Evolutionary conservation across 2,797 vertebrate species (phyloP).

Genomic region (Streptopelia turtur): DNA sequence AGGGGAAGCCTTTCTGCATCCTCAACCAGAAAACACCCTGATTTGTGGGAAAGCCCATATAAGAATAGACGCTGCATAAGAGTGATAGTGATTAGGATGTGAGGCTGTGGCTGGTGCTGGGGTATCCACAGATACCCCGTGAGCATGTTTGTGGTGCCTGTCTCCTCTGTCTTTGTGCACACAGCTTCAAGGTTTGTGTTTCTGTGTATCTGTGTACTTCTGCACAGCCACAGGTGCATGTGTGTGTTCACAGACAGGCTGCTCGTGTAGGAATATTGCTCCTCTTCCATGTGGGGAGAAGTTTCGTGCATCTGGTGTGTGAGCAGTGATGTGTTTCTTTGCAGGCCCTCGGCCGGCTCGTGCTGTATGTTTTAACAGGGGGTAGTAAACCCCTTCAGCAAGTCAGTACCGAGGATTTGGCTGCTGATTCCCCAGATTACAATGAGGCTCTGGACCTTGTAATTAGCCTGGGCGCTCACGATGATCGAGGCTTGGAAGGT

Average conservation of each 20-base stretch:
- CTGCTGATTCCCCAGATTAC: not conserved
- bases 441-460: constrained; percentile 57
- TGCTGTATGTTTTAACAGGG: constrained; percentile 60
- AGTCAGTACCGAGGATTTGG: not conserved
- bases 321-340: not conserved
- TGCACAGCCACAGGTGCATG: not conserved
- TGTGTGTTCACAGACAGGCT: not conserved
- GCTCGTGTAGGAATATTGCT: not conserved
- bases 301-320: fast-evolving
- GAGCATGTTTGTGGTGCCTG: no score
- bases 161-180: not conserved
- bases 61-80: not conserved
- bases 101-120: not conserved
- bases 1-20: not conserved
- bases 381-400: constrained; percentile 38
- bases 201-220: not conserved
- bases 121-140: not conserved
- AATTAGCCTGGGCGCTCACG: not conserved
- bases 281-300: not conserved
- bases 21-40: not conserved
- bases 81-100: not conserved
- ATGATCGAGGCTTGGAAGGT: constrained; percentile 1
- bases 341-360: constrained; percentile 70
- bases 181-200: not conserved
- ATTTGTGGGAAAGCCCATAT: not conserved